phyloP scores from a whole-genome alignment of 1,140 invertebrate genomes.

The Trialeurodes vaporariorum region DNA sequence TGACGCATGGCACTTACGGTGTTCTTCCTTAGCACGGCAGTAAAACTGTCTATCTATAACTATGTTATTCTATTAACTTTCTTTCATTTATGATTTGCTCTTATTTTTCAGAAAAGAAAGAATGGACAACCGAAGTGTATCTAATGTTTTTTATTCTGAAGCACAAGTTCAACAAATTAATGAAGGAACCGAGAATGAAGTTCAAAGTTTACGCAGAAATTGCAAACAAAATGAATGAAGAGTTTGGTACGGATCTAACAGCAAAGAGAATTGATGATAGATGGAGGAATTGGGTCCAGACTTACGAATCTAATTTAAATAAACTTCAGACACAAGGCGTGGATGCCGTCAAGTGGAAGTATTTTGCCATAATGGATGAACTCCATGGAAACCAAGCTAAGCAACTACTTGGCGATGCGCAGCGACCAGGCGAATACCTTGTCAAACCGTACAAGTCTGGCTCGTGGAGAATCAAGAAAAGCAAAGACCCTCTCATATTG shows the following conservation, averaged over 20 bases:
- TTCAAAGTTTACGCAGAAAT: conserved; percentile 6
- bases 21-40: too few relatives aligned
- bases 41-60: too few relatives aligned
- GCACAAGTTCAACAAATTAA: neutral
- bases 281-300: conserved; percentile 16
- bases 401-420: conserved; percentile 12
- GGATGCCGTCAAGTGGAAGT: conserved; percentile 17
- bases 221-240: conserved; percentile 14
- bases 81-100: neutral
- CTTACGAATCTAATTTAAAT: conserved; percentile 15
- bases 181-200: neutral
- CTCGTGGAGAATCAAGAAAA: conserved; percentile 7
- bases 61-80: too few relatives aligned
- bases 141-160: conserved; percentile 13
- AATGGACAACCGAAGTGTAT: conserved; percentile 17
- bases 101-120: conserved; percentile 13
- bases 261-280: conserved; percentile 15
- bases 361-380: conserved; percentile 20
- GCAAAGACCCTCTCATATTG: neutral
- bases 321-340: conserved; percentile 16
- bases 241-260: conserved; percentile 15
- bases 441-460: conserved; percentile 12
- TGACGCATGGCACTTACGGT: too few relatives aligned
- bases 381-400: conserved; percentile 1
- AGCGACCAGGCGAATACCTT: conserved; percentile 16